A percentile compares a stretch with the other conserved stretches of the same genome.
phyloP scores from a whole-genome alignment of 2,888 invertebrate species.

The Agriopis marginaria region DNA sequence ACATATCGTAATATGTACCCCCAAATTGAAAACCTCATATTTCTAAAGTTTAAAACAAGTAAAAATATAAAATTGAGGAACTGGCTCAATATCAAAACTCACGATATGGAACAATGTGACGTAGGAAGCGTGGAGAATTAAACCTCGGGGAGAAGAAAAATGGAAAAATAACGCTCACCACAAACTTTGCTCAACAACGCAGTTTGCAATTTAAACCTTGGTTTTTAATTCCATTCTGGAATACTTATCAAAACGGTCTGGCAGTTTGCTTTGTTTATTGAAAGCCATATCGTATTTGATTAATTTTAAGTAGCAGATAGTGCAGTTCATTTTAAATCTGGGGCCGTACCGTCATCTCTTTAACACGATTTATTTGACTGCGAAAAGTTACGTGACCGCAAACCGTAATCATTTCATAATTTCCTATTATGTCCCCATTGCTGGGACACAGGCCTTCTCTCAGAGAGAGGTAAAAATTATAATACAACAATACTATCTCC shows the following conservation, averaged over 20 bases:
- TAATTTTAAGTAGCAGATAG: no score
- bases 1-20: neutral
- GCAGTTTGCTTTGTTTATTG: constrained; percentile 18
- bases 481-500: no score
- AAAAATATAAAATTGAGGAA: constrained; percentile 46
- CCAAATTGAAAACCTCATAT: neutral
- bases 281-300: neutral
- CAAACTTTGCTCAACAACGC: constrained; percentile 48
- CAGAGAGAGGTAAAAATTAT: no score
- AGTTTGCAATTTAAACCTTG: constrained; percentile 43
- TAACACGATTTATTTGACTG: no score
- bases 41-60: neutral
- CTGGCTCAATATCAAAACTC: constrained; percentile 61
- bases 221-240: constrained; percentile 37
- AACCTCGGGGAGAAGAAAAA: constrained; percentile 47
- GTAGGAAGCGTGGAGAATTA: constrained; percentile 52
- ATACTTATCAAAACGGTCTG: constrained; percentile 15
- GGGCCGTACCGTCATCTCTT: no score
- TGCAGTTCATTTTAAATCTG: no score
- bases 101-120: constrained; percentile 58
- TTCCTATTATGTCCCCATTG: no score
- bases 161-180: constrained; percentile 42
- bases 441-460: no score
- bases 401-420: no score
- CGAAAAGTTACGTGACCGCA: no score